These are phyloP conservation scores for Druon quercuslanigerum DNA, from an alignment of 1,140 invertebrate genomes.

Conservation along the genomic window DNA sequence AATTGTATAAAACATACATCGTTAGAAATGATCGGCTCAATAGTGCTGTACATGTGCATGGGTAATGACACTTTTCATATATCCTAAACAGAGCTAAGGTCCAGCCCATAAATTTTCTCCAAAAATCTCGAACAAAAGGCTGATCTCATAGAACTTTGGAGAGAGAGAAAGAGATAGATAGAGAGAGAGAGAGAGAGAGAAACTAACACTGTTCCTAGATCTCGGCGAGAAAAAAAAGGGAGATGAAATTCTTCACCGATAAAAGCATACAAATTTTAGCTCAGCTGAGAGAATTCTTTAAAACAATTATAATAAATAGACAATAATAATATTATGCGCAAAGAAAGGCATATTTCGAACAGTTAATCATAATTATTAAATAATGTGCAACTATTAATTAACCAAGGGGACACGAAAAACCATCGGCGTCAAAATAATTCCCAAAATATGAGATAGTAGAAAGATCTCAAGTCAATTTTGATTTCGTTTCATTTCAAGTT, in stretches of 20 bases:
- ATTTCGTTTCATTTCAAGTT: too few species aligned
- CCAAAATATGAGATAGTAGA: too few species aligned
- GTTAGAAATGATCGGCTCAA: slow-evolving; percentile 63
- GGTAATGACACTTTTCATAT: slow-evolving; percentile 66
- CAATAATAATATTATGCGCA: slow-evolving; percentile 40
- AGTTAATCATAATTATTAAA: not conserved
- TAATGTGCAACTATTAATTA: slow-evolving; percentile 16
- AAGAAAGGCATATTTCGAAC: slow-evolving; percentile 6
- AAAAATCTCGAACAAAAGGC: slow-evolving; percentile 49
- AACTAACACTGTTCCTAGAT: slow-evolving; percentile 46
- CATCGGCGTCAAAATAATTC: too few species aligned
- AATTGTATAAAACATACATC: slow-evolving; percentile 72
- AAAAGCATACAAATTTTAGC: slow-evolving; percentile 50
- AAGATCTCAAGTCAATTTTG: too few species aligned
- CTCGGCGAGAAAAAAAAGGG: slow-evolving; percentile 42
- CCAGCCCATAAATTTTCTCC: slow-evolving; percentile 59
- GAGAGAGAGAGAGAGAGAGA: slow-evolving; percentile 30
- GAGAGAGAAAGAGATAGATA: slow-evolving; percentile 31
- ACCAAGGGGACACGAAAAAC: too few species aligned
- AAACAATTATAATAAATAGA: slow-evolving; percentile 37
- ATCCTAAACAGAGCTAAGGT: slow-evolving; percentile 61
- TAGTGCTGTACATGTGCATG: slow-evolving; percentile 62
- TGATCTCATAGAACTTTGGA: slow-evolving; percentile 36
- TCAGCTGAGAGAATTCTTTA: slow-evolving; percentile 38
- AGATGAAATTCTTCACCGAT: slow-evolving; percentile 36